Conservation (phyloP, 2,797 vertebrate species). For the Micromesistius poutassou region DNA sequence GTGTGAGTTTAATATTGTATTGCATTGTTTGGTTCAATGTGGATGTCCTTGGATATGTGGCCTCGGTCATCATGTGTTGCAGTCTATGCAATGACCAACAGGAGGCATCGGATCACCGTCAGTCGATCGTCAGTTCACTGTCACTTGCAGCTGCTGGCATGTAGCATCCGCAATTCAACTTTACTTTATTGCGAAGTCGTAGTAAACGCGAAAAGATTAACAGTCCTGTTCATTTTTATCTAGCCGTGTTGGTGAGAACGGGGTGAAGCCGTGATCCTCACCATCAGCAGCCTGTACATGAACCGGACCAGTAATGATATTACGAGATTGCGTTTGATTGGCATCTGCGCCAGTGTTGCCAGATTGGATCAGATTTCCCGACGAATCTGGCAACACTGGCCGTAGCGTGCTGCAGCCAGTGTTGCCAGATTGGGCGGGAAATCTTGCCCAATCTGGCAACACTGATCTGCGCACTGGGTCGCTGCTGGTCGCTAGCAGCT, state of each 20-base stretch:
- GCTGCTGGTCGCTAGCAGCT: conserved; percentile 20
- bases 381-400: too few species aligned
- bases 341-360: conserved; percentile 5
- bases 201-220: neutral
- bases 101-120: neutral
- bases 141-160: neutral
- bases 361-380: too few species aligned
- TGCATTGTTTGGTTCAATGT: neutral
- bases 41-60: neutral
- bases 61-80: conserved; percentile 1
- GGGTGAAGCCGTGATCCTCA: neutral
- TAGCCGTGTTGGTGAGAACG: neutral
- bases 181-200: neutral
- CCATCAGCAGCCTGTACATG: neutral
- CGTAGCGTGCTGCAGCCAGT: too few species aligned
- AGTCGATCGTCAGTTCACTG: neutral
- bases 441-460: neutral
- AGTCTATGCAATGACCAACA: neutral
- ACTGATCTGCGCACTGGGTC: conserved; percentile 42
- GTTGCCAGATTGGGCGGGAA: too few species aligned
- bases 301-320: neutral
- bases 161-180: neutral
- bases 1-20: neutral
- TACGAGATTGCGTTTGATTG: conserved; percentile 7
- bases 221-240: neutral